Conservation (phyloP, 2,888 invertebrate species). For the Andrena praecox region DNA sequence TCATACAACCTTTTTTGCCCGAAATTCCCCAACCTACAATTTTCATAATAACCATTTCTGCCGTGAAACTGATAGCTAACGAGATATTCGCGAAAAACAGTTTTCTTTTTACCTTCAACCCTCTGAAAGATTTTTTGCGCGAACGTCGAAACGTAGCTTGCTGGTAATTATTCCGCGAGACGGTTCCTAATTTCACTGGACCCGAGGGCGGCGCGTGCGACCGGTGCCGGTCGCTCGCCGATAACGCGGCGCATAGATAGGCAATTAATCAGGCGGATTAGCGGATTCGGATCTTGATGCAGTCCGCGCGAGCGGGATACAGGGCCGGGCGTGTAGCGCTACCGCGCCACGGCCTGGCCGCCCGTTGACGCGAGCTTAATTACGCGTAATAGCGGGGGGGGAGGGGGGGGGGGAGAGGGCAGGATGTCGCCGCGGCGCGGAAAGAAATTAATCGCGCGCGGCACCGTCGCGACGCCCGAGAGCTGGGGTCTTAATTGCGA, state of each 20-base stretch:
- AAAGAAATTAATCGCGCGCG: constrained; percentile 24
- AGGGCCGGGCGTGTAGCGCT: constrained; percentile 19
- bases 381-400: constrained; percentile 31
- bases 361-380: constrained; percentile 44
- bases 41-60: too few species aligned
- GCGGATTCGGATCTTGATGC: constrained; percentile 53
- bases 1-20: too few species aligned
- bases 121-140: too few species aligned
- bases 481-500: background rate
- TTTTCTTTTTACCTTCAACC: too few species aligned
- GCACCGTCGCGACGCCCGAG: too few species aligned
- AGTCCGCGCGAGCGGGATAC: constrained; percentile 17
- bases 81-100: too few species aligned
- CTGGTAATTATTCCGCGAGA: too few species aligned
- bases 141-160: too few species aligned
- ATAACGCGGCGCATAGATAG: constrained; percentile 26
- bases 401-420: background rate
- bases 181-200: too few species aligned
- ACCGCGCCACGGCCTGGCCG: constrained; percentile 29
- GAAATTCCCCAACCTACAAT: too few species aligned
- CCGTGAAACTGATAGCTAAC: too few species aligned
- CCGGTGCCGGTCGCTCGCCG: background rate
- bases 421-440: background rate
- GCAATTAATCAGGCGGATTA: constrained; percentile 52
- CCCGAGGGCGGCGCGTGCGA: too few species aligned